These are phyloP conservation scores for Drosophila melanica DNA, from an alignment of 1,140 invertebrate genomes.

Conservation along the genomic window DNA sequence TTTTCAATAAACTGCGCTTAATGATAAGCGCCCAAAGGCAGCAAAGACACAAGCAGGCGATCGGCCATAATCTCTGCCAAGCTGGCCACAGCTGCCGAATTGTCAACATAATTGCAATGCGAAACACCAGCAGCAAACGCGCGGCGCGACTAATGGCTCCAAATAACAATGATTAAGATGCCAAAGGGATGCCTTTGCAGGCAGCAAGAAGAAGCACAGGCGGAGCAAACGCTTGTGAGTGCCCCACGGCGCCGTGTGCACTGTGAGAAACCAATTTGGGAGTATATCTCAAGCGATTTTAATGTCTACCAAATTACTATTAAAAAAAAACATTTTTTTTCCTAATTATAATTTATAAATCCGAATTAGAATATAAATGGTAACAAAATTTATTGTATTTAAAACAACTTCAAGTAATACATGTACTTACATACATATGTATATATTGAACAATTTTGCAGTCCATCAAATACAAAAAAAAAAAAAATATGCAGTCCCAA, in stretches of 20 bases:
- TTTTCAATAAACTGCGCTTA: conserved; percentile 78
- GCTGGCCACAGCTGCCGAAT: conserved; percentile 55
- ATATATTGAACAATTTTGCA: too few species aligned
- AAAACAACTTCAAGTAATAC: too few species aligned
- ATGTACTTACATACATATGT: too few species aligned
- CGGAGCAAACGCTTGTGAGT: background rate
- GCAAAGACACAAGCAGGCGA: background rate
- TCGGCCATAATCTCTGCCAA: conserved; percentile 21
- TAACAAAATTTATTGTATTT: too few species aligned
- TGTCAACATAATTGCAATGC: conserved; percentile 76
- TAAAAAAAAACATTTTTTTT: too few species aligned
- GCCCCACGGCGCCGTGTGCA: conserved; percentile 1
- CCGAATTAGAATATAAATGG: too few species aligned
- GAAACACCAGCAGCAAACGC: conserved; percentile 73
- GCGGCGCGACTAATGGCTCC: conserved; percentile 64
- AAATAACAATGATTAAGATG: conserved; percentile 80
- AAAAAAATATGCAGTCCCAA: too few species aligned
- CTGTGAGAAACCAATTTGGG: background rate
- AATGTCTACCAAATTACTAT: too few species aligned
- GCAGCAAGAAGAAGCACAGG: background rate
- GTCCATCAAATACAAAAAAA: too few species aligned
- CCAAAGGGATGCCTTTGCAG: conserved; percentile 23
- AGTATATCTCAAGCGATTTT: too few species aligned
- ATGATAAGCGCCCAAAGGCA: conserved; percentile 64
- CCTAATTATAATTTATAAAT: too few species aligned